phyloP scores from a whole-genome alignment of 2,797 vertebrate species.

The Phrynocephalus guinanensis region DNA sequence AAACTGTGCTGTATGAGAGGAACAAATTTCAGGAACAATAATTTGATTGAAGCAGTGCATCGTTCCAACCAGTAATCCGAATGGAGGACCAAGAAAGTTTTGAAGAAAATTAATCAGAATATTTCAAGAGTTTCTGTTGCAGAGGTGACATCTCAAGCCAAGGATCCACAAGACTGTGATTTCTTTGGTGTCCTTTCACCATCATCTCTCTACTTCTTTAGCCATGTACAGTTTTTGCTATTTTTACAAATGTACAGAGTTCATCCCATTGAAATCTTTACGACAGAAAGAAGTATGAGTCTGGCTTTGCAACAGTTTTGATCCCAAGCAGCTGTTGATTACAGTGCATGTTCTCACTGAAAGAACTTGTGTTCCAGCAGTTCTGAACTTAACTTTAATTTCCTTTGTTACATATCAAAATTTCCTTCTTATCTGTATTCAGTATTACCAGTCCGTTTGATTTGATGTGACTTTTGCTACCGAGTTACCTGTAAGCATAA shows the following conservation, averaged over 20 bases:
- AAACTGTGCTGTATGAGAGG: slow-evolving; percentile 72
- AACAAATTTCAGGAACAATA: slow-evolving; percentile 70
- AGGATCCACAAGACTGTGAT: slow-evolving; percentile 50
- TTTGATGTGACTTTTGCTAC: slow-evolving; percentile 76
- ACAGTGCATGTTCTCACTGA: slow-evolving; percentile 65
- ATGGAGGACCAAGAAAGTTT: slow-evolving; percentile 57
- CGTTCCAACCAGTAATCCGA: slow-evolving; percentile 68
- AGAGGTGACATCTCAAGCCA: slow-evolving; percentile 63
- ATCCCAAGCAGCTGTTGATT: slow-evolving; percentile 65
- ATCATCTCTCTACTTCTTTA: slow-evolving; percentile 49
- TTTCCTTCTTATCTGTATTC: slow-evolving; percentile 56
- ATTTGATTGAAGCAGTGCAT: slow-evolving; percentile 67
- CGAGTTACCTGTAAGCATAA: slow-evolving; percentile 78
- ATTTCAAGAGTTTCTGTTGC: slow-evolving; percentile 63
- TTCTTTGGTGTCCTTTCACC: slow-evolving; percentile 64
- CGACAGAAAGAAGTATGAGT: slow-evolving; percentile 67
- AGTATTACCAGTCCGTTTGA: slow-evolving; percentile 62
- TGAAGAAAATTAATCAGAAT: slow-evolving; percentile 57
- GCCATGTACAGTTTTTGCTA: slow-evolving; percentile 66
- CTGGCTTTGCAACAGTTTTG: slow-evolving; percentile 68
- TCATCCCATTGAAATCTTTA: slow-evolving; percentile 68
- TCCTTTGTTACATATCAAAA: slow-evolving; percentile 65
- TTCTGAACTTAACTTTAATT: slow-evolving; percentile 73
- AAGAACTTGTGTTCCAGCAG: slow-evolving; percentile 62
- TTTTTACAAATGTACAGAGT: slow-evolving; percentile 69